A percentile compares a stretch with the other conserved stretches of the same genome.
Conservation (phyloP, 1,140 invertebrate species). For the Popillia japonica region DNA sequence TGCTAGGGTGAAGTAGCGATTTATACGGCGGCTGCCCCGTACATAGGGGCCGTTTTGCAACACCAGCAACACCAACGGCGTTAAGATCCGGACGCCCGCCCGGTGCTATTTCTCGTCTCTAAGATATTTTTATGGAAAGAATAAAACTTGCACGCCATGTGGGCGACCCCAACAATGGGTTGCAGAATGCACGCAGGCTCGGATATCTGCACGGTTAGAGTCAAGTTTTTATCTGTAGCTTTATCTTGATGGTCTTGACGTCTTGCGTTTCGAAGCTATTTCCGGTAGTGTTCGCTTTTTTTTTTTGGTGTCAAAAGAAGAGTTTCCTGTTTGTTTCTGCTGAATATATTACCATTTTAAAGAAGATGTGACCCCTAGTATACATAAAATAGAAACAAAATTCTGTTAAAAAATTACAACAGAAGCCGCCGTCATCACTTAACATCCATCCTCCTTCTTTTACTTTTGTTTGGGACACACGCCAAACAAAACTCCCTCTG, state of each 20-base stretch:
- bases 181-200: neutral
- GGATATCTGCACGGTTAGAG: neutral
- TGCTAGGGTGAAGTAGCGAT: neutral
- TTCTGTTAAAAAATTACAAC: neutral
- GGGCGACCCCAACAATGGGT: neutral
- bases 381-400: too few relatives aligned
- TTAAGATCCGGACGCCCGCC: neutral
- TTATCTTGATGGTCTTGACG: too few relatives aligned
- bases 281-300: neutral
- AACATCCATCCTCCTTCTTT: neutral
- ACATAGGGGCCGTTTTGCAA: neutral
- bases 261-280: neutral
- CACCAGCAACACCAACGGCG: neutral
- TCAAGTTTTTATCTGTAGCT: neutral
- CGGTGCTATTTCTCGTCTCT: neutral
- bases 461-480: neutral
- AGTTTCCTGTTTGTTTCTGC: neutral
- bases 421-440: neutral
- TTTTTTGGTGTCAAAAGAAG: neutral
- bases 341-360: too few relatives aligned
- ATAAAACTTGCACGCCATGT: neutral
- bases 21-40: neutral
- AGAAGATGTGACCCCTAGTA: too few relatives aligned
- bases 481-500: constrained; percentile 7
- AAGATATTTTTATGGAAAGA: neutral